These are phyloP conservation scores for Pelochelys cantorii DNA, from an alignment of 2,797 vertebrate genomes.

Conservation along the genomic window DNA sequence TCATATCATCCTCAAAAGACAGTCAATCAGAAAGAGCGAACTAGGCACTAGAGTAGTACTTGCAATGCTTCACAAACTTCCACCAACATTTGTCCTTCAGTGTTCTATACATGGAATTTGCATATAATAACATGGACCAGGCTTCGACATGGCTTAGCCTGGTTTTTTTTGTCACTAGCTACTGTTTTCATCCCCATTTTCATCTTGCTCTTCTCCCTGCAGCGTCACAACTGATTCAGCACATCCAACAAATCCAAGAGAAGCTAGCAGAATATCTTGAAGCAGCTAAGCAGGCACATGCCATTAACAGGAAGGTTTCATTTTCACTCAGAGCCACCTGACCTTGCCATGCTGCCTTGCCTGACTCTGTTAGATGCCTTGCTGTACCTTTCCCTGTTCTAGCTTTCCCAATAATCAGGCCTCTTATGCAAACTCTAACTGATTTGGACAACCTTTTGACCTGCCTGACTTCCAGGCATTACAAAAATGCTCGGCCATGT, in stretches of 20 bases:
- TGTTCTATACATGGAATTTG: neutral
- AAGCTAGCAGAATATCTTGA: neutral
- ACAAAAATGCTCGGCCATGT: neutral
- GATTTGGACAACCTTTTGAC: neutral
- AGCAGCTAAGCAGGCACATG: neutral
- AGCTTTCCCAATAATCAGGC: neutral
- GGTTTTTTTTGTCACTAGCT: neutral
- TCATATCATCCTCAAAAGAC: neutral
- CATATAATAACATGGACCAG: neutral
- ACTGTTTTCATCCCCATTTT: neutral
- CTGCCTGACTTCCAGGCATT: neutral
- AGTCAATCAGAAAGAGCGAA: neutral
- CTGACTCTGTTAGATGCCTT: neutral
- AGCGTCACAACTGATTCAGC: neutral
- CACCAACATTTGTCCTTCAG: neutral
- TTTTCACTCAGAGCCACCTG: neutral
- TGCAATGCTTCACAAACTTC: neutral
- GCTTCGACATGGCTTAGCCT: neutral
- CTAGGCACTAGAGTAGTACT: neutral
- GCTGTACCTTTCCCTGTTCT: neutral
- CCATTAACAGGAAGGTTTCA: neutral
- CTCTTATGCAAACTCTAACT: neutral
- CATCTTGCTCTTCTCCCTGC: neutral
- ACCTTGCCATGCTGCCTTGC: neutral
- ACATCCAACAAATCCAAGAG: neutral